These are phyloP conservation scores for Atherinomorus stipes DNA, from an alignment of 2,113 vertebrate genomes.

Conservation along the genomic window DNA sequence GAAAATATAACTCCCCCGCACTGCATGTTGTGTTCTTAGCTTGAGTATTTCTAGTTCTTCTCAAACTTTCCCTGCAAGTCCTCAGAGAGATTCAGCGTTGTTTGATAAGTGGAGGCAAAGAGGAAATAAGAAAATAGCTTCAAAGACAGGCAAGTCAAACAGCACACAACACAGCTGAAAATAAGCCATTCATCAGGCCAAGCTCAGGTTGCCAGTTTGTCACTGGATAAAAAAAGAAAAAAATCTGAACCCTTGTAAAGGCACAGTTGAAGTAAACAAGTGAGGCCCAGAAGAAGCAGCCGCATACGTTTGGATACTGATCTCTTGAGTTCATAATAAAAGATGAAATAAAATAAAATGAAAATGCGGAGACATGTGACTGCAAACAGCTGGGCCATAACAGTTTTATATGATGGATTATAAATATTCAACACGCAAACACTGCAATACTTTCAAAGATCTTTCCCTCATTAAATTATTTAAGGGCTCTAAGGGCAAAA, in stretches of 20 bases:
- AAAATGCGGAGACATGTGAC: constrained; percentile 44
- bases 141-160: constrained; percentile 57
- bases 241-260: neutral
- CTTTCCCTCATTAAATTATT: constrained; percentile 74
- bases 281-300: neutral
- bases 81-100: constrained; percentile 31
- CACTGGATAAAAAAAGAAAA: constrained; percentile 26
- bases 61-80: constrained; percentile 23
- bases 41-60: constrained; percentile 40
- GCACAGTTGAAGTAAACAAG: neutral
- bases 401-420: constrained; percentile 73
- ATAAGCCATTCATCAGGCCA: constrained; percentile 27
- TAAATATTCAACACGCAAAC: constrained; percentile 78
- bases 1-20: neutral
- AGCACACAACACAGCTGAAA: constrained; percentile 32
- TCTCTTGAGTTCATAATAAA: neutral
- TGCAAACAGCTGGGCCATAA: constrained; percentile 67
- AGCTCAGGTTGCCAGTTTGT: constrained; percentile 8
- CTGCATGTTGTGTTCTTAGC: constrained; percentile 1
- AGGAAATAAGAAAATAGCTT: constrained; percentile 52
- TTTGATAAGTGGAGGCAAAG: constrained; percentile 49
- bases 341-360: constrained; percentile 23
- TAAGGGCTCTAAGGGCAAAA: constrained; percentile 63
- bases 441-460: constrained; percentile 64
- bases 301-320: constrained; percentile 34